Conservation (phyloP, 2,888 invertebrate genomes). For the Mythimna albipuncta region DNA sequence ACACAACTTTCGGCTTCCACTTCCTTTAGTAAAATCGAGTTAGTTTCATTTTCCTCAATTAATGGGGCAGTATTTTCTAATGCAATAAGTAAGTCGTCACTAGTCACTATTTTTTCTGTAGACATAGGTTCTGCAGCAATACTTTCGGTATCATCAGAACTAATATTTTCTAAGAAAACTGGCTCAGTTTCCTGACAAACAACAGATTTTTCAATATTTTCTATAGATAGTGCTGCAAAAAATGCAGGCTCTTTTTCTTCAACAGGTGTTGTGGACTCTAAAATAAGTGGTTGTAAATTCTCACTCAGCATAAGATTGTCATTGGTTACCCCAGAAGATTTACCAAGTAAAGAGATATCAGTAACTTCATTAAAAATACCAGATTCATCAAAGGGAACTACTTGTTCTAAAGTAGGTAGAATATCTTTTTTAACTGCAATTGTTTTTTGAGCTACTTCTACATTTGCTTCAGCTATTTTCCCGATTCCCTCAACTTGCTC, state of each 20-base stretch:
- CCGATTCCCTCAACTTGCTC: constrained; percentile 18
- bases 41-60: not conserved
- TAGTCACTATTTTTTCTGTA: constrained; percentile 6
- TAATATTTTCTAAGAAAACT: constrained; percentile 29
- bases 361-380: not conserved
- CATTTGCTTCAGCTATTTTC: not conserved
- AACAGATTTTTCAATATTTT: constrained; percentile 24
- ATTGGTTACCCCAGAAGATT: not conserved
- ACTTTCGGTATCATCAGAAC: constrained; percentile 13
- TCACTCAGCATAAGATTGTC: constrained; percentile 6
- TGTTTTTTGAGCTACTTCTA: constrained; percentile 3
- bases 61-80: constrained; percentile 3
- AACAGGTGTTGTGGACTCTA: constrained; percentile 30
- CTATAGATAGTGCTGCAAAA: constrained; percentile 5
- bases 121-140: not conserved
- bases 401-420: constrained; percentile 23
- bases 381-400: not conserved
- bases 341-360: not conserved
- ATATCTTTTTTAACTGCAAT: constrained; percentile 19
- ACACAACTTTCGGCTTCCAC: not conserved
- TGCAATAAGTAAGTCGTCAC: constrained; percentile 1
- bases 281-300: constrained; percentile 21
- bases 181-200: constrained; percentile 5
- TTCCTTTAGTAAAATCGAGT: not conserved
- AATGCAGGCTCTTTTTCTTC: constrained; percentile 5